Conservation (phyloP, 2,113 vertebrate species). For the Nothoprocta perdicaria region DNA sequence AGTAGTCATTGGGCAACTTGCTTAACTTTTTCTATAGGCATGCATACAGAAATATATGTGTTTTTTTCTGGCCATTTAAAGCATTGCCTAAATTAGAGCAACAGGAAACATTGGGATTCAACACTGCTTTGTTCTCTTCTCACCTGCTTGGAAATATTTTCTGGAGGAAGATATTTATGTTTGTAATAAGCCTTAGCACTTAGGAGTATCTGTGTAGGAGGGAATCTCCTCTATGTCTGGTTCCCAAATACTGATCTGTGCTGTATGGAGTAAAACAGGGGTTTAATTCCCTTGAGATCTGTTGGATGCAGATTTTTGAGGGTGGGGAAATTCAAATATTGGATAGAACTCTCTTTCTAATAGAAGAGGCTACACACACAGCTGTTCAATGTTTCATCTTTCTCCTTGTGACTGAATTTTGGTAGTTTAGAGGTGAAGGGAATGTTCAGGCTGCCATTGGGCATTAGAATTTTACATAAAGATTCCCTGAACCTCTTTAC, state of each 20-base stretch:
- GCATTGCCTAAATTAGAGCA: neutral
- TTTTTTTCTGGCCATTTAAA: neutral
- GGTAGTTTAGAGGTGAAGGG: neutral
- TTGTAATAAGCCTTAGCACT: neutral
- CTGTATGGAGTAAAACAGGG: neutral
- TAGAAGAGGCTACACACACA: neutral
- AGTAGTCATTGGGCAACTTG: neutral
- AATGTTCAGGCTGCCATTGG: neutral
- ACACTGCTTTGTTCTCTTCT: neutral
- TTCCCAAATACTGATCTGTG: neutral
- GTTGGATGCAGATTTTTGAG: neutral
- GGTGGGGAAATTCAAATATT: neutral
- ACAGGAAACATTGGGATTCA: neutral
- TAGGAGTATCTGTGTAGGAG: neutral
- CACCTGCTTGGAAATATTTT: neutral
- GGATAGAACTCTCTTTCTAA: neutral
- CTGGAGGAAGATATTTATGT: neutral
- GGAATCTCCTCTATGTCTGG: neutral
- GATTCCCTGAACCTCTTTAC: neutral
- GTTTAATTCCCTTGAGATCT: neutral
- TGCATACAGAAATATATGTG: neutral
- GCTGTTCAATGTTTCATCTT: neutral
- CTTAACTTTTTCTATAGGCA: neutral
- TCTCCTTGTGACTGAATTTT: neutral
- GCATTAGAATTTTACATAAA: neutral